Evolutionary conservation across 2,888 invertebrate species (phyloP), one percentile per base, ranked within the genome.

Genomic region (Melieria crassipennis): DNA sequence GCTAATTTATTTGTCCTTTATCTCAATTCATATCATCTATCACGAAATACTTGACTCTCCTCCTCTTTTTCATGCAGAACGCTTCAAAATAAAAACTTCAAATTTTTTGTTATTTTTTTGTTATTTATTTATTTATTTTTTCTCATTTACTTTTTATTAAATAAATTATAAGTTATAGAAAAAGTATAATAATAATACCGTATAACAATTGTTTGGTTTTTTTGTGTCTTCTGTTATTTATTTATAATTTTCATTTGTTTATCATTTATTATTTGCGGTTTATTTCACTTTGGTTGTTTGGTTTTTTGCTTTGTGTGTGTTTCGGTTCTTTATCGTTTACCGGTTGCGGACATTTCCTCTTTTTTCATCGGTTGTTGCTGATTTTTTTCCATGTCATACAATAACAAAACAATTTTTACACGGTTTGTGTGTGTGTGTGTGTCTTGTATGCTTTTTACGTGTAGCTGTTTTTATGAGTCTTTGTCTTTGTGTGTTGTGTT

Each of bases 121-220:
- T 46, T 67, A 56, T 75, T 74, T 77, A 73, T 73, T 78, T 71
- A 69, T 73, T 30, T 75, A 74, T 70, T 72, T 74, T 76, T 76
- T 73, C 67, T 76, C 75, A 74, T 75, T 77, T 77, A 76, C 82
- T 30, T 80, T 80, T 77, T 81, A 82, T 81, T 84, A 82, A 81
- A 80, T 82, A 83, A 84, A 84, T 84, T 80, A 84, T 84, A 84
- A 84, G 80, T 82, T 83, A 84, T 84, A 84, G 84, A 84, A 84
- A 83, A 84, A 84, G 84, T 84, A 84, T 84, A 84, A 84, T 82
- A 82, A 81, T 83, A 83, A 83, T 84, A 83, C 84, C 82, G 84
- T 84, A 84, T 84, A 84, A 84, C 84, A 84, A 84, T 84, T 82
- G 79, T 81, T 80, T 78, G 55, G 73, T 72, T 71, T 70, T 75